These are phyloP conservation scores for Orgyia antiqua DNA, from an alignment of 2,888 invertebrate species.

Conservation along the genomic window DNA sequence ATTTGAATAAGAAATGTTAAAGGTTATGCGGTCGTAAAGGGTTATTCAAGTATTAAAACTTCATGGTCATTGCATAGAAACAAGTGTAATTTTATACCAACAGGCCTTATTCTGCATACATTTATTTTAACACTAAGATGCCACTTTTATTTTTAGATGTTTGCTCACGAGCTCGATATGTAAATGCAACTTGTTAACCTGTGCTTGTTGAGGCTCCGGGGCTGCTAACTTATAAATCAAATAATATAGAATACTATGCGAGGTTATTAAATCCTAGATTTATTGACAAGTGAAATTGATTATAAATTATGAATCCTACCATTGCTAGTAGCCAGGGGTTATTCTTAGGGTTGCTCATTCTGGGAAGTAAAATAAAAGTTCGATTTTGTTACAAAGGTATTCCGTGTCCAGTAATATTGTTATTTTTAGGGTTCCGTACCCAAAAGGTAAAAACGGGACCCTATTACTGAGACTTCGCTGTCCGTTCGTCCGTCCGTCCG, in stretches of 20 bases:
- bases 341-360: too few species aligned
- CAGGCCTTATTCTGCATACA: constrained; percentile 16
- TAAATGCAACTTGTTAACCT: constrained; percentile 56
- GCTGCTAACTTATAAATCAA: constrained; percentile 27
- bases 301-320: constrained; percentile 1
- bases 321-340: neutral
- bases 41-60: constrained; percentile 1
- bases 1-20: constrained; percentile 57
- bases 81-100: constrained; percentile 19
- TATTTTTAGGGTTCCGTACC: too few species aligned
- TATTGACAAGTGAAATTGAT: constrained; percentile 5
- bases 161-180: constrained; percentile 51
- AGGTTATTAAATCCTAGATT: constrained; percentile 9
- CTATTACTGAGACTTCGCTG: too few species aligned
- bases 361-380: too few species aligned
- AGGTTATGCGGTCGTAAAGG: constrained; percentile 18
- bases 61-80: constrained; percentile 14
- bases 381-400: too few species aligned
- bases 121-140: constrained; percentile 36
- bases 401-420: too few species aligned
- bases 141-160: constrained; percentile 64
- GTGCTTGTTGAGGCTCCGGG: constrained; percentile 21
- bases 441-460: too few species aligned
- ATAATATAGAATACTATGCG: constrained; percentile 13
- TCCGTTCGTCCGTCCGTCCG: too few species aligned